Conservation (phyloP, 2,113 vertebrate species). For the Phalacrocorax brasilianus region DNA sequence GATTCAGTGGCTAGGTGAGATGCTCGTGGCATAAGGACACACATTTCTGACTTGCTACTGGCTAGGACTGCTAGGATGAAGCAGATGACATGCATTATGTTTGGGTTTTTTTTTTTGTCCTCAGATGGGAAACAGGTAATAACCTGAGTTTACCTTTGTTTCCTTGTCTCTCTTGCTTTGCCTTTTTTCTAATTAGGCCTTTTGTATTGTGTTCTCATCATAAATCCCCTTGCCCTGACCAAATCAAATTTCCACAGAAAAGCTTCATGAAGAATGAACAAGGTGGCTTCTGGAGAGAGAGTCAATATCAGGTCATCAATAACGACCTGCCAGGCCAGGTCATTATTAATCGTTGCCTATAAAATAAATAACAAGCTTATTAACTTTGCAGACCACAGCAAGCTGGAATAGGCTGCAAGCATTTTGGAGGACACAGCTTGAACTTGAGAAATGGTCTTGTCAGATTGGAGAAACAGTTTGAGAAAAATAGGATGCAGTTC, state of each 20-base stretch:
- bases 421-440: neutral
- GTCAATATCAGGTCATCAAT: neutral
- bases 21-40: rapidly evolving
- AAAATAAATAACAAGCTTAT: constrained; percentile 29
- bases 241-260: neutral
- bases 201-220: neutral
- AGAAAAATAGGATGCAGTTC: neutral
- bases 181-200: neutral
- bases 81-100: neutral
- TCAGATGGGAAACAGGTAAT: neutral
- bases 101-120: neutral
- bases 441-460: constrained; percentile 24
- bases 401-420: neutral
- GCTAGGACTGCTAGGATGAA: neutral
- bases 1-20: neutral
- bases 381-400: neutral
- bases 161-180: neutral
- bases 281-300: neutral
- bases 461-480: neutral
- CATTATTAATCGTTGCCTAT: constrained; percentile 1
- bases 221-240: neutral
- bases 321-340: neutral
- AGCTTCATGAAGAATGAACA: neutral
- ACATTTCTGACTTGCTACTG: neutral
- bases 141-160: neutral